phyloP scores from a whole-genome alignment of 2,797 vertebrate species.

The Enteromius fasciolatus region DNA sequence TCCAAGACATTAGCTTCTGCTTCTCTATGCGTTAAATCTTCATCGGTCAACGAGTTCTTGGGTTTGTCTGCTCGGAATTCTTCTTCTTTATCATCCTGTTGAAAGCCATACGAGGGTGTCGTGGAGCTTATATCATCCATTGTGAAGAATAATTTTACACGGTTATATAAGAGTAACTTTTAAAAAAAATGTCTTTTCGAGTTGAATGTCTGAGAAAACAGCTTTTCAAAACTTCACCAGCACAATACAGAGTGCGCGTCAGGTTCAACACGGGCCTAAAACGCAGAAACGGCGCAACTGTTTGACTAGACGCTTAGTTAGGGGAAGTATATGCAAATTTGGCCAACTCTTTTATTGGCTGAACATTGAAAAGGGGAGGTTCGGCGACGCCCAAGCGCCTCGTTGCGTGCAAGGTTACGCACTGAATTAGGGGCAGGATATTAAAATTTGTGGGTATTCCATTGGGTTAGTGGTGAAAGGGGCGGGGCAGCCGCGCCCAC shows the following conservation, averaged over 20 bases:
- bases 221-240: not conserved
- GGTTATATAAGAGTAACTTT: not conserved
- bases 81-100: not conserved
- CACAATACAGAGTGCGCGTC: not conserved
- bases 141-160: not conserved
- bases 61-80: constrained; percentile 2
- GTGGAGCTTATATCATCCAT: constrained; percentile 60
- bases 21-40: constrained; percentile 27
- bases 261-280: constrained; percentile 13
- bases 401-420: not conserved
- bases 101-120: constrained; percentile 41
- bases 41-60: constrained; percentile 19
- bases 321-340: constrained; percentile 34
- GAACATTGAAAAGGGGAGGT: not conserved
- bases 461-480: not conserved
- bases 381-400: not conserved
- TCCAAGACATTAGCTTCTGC: not conserved
- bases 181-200: not conserved
- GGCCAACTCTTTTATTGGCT: constrained; percentile 17
- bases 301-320: constrained; percentile 13
- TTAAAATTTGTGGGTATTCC: not conserved
- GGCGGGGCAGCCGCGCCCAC: not conserved
- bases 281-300: constrained; percentile 1
- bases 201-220: constrained; percentile 2
- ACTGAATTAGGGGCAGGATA: not conserved